These are phyloP conservation scores for Vannuccia rotundouncinata DNA, from an alignment of 2,888 invertebrate genomes.

Conservation along the genomic window DNA sequence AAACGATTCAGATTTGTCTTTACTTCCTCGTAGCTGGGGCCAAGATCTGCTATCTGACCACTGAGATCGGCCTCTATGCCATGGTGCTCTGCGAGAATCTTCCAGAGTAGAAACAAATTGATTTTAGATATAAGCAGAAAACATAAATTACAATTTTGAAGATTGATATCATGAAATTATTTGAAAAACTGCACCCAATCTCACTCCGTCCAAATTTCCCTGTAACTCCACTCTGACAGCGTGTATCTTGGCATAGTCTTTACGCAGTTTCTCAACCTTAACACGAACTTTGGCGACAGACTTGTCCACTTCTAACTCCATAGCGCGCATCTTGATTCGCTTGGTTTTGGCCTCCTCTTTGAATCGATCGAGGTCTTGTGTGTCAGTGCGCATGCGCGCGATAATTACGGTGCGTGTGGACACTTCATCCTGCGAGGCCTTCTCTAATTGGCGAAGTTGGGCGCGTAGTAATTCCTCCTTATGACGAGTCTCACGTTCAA, in stretches of 20 bases:
- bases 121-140: background rate
- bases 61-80: constrained; percentile 22
- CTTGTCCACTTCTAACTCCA: constrained; percentile 48
- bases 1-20: constrained; percentile 25
- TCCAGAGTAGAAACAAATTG: background rate
- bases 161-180: too few relatives aligned
- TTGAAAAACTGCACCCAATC: background rate
- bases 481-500: constrained; percentile 48
- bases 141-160: too few relatives aligned
- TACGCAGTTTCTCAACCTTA: constrained; percentile 49
- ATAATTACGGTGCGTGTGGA: constrained; percentile 48
- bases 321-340: constrained; percentile 44
- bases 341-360: constrained; percentile 44
- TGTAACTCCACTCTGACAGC: constrained; percentile 43
- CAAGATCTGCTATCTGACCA: constrained; percentile 27
- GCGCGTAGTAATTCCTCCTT: constrained; percentile 50
- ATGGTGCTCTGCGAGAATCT: constrained; percentile 7
- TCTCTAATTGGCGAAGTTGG: constrained; percentile 47
- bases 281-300: constrained; percentile 46
- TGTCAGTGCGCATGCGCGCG: constrained; percentile 49
- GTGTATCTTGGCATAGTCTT: constrained; percentile 45
- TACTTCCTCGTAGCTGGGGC: constrained; percentile 20
- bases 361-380: constrained; percentile 45
- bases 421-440: constrained; percentile 54
- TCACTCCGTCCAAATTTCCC: background rate